These are phyloP conservation scores for Antheraea pernyi DNA, from an alignment of 1,140 invertebrate species.

Conservation along the genomic window DNA sequence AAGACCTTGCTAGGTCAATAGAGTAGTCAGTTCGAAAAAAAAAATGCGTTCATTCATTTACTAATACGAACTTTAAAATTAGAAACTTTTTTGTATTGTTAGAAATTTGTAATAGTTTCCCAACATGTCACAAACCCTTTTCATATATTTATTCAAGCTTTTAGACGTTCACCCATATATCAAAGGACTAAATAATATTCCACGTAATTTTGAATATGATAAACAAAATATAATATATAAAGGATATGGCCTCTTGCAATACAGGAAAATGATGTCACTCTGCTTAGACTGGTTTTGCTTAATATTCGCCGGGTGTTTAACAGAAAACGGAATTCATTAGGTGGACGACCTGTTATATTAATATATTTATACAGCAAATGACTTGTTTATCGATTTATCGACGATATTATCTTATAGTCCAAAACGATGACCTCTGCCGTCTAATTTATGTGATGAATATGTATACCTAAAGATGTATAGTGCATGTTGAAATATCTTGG, in stretches of 20 bases:
- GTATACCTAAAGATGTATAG: background rate
- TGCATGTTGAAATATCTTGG: background rate
- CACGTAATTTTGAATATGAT: constrained; percentile 1
- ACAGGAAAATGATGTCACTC: constrained; percentile 75
- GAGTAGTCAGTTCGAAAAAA: no score
- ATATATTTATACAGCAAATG: background rate
- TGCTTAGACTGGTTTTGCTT: constrained; percentile 73
- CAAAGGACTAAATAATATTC: background rate
- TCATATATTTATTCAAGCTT: no score
- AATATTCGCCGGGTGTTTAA: constrained; percentile 64
- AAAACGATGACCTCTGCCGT: background rate
- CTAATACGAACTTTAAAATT: no score
- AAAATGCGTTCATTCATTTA: no score
- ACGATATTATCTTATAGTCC: background rate
- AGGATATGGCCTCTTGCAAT: constrained; percentile 59
- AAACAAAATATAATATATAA: constrained; percentile 25
- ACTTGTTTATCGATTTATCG: constrained; percentile 1
- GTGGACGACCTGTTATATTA: constrained; percentile 2
- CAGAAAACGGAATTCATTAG: constrained; percentile 32
- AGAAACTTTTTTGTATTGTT: no score
- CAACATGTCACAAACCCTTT: no score
- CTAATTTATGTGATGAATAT: background rate
- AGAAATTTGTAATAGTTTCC: no score
- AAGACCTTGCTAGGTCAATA: no score
- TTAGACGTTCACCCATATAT: no score